Conservation (phyloP, 2,113 vertebrate species). For the Nannospalax galili region DNA sequence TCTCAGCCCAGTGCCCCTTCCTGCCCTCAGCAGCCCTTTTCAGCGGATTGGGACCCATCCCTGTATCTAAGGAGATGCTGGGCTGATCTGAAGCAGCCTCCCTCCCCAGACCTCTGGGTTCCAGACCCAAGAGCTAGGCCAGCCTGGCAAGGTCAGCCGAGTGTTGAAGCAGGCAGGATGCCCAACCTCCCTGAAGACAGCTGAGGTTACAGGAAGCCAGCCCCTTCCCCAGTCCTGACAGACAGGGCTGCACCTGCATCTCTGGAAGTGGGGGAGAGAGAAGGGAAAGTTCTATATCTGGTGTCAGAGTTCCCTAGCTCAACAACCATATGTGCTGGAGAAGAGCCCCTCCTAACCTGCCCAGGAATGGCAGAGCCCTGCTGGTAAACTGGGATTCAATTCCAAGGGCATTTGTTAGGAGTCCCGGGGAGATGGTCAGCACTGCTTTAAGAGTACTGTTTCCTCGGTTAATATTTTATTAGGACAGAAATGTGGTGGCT, state of each 20-base stretch:
- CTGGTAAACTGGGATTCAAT: background rate
- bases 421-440: background rate
- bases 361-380: background rate
- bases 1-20: background rate
- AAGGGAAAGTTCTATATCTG: background rate
- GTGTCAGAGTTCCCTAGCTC: background rate
- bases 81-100: background rate
- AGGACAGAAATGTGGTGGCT: background rate
- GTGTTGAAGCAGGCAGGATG: conserved; percentile 1
- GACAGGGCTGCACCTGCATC: background rate
- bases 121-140: conserved; percentile 4
- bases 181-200: background rate
- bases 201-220: background rate
- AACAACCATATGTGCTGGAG: background rate
- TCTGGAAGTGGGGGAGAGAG: background rate
- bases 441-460: conserved; percentile 29
- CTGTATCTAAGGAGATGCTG: background rate
- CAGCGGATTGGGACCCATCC: background rate
- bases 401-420: background rate
- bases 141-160: conserved; percentile 65
- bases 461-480: conserved; percentile 64
- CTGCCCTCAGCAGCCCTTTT: background rate
- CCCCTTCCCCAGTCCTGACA: background rate
- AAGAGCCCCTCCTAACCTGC: background rate
- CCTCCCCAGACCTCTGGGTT: background rate